phyloP scores from a whole-genome alignment of 2,113 vertebrate genomes.

The Pontoporia blainvillei region DNA sequence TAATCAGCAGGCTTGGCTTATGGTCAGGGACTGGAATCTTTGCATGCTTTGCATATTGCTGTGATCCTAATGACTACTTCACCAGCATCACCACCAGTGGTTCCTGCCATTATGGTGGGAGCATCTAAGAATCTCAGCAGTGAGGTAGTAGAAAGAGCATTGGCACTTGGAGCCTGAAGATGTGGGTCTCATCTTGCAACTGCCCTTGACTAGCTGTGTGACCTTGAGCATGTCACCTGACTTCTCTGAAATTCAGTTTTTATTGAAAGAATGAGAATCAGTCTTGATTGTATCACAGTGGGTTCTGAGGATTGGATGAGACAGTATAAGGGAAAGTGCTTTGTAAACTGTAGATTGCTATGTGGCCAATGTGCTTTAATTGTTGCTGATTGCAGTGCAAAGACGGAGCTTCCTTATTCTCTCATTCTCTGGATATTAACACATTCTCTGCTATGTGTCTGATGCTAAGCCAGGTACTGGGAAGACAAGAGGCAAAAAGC shows the following conservation, averaged over 20 bases:
- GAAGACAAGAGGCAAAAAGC: not conserved
- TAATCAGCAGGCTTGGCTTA: not conserved
- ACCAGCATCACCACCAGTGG: accelerated
- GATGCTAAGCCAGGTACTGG: not conserved
- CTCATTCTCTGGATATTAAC: not conserved
- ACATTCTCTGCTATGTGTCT: not conserved
- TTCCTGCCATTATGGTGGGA: not conserved
- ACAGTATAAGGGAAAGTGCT: not conserved
- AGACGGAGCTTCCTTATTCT: not conserved
- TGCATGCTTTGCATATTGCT: not conserved
- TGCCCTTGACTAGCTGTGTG: not conserved
- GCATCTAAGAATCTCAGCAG: not conserved
- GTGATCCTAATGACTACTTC: not conserved
- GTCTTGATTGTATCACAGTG: not conserved
- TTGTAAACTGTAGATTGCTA: not conserved
- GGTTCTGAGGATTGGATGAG: not conserved
- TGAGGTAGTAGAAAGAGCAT: not conserved
- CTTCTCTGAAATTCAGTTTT: not conserved
- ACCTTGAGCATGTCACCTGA: not conserved
- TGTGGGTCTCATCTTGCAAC: not conserved
- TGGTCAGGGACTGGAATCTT: not conserved
- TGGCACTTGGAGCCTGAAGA: not conserved
- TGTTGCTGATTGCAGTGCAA: not conserved
- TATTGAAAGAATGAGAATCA: not conserved
- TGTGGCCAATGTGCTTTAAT: not conserved